Conservation (phyloP, 2,113 vertebrate species). For the Vulpes vulpes region DNA sequence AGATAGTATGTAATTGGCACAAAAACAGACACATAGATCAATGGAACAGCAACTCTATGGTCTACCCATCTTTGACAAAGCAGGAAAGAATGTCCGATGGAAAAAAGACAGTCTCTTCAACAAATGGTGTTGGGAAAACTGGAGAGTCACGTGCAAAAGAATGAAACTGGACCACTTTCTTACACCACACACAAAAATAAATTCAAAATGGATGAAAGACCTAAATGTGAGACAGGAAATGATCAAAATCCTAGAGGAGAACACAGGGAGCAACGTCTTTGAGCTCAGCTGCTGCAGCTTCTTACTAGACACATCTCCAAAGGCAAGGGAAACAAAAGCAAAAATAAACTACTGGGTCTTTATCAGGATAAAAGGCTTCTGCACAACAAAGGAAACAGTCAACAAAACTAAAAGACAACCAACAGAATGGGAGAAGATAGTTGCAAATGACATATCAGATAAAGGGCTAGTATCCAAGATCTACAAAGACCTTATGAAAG, state of each 20-base stretch:
- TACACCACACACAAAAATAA: background rate
- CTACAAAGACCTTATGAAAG: background rate
- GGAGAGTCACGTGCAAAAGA: background rate
- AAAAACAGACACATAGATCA: too few relatives aligned
- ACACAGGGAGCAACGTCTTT: background rate
- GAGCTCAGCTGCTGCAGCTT: background rate
- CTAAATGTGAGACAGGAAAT: background rate
- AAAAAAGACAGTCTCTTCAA: background rate
- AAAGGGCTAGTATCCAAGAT: background rate
- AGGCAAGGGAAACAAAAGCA: background rate
- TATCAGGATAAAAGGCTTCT: background rate
- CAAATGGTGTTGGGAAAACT: background rate
- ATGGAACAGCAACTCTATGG: background rate
- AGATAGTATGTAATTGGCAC: too few relatives aligned
- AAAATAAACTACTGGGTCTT: background rate
- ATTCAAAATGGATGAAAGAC: background rate
- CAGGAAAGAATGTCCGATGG: background rate
- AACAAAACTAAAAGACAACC: background rate
- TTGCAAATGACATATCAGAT: background rate
- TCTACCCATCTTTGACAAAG: background rate
- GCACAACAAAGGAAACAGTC: background rate
- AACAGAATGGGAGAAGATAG: background rate
- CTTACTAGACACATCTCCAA: background rate
- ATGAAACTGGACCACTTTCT: background rate
- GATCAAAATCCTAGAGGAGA: background rate